Evolutionary conservation across 2,113 vertebrate genomes (phyloP).

Genomic region (Varanus salvator): DNA sequence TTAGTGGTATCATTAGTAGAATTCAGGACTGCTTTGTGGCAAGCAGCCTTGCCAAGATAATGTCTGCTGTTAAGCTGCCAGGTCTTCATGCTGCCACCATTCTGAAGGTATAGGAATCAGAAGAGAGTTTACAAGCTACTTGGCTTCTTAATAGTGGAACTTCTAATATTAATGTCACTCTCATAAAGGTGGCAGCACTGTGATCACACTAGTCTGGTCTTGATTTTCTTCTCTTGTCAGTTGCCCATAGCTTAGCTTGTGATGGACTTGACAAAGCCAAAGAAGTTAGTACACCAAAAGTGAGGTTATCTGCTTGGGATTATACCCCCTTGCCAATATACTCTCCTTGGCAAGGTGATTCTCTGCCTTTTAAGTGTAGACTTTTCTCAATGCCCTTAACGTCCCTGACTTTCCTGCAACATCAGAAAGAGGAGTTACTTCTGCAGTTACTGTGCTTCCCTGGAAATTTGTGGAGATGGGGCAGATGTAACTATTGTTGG

Average conservation of each 20-base stretch:
- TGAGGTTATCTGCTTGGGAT: too few relatives aligned
- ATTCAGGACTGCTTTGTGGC: slow-evolving; percentile 30
- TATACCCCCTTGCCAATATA: too few relatives aligned
- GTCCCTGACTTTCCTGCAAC: too few relatives aligned
- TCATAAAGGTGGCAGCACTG: neutral
- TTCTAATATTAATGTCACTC: neutral
- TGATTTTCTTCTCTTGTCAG: neutral
- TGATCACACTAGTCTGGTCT: neutral
- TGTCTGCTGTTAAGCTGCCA: slow-evolving; percentile 10
- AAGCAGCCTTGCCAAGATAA: neutral
- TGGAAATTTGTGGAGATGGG: too few relatives aligned
- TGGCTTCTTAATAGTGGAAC: neutral
- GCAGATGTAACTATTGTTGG: too few relatives aligned
- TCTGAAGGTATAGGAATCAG: neutral
- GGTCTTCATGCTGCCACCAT: neutral
- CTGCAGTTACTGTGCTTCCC: too few relatives aligned
- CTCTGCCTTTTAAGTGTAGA: too few relatives aligned
- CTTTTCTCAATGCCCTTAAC: too few relatives aligned
- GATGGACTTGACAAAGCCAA: too few relatives aligned
- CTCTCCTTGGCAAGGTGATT: too few relatives aligned
- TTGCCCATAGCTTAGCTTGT: neutral
- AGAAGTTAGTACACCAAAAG: too few relatives aligned
- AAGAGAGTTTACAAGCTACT: neutral
- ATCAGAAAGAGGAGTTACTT: too few relatives aligned
- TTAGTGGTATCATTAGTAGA: neutral